Percentiles rank a stretch among this genome's conserved stretches.
Evolutionary conservation across 2,888 invertebrate species (phyloP).

Genomic region (Rhabditoides inermis): DNA sequence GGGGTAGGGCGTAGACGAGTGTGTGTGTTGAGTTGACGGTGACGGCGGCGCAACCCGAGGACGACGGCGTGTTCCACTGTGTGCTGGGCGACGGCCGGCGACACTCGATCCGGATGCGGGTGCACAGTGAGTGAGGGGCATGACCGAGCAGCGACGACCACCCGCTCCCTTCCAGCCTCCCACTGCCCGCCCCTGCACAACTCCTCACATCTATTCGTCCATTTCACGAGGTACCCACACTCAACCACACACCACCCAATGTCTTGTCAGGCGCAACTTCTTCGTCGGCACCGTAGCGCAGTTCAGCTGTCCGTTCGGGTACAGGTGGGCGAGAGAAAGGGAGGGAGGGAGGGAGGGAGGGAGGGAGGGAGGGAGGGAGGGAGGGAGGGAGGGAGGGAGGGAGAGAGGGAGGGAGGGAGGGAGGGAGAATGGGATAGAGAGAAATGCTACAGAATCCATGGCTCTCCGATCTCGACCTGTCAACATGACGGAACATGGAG

Average conservation of each 20-base stretch:
- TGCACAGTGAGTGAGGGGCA: conserved; percentile 24
- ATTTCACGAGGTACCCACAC: too few relatives aligned
- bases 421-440: conserved; percentile 1
- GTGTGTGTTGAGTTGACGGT: conserved; percentile 62
- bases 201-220: conserved; percentile 23
- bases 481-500: too few relatives aligned
- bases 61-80: conserved; percentile 76
- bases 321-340: conserved; percentile 8
- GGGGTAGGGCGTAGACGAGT: too few relatives aligned
- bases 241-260: too few relatives aligned
- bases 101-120: conserved; percentile 35
- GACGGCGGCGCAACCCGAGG: conserved; percentile 71
- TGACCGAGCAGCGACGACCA: conserved; percentile 20
- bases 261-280: too few relatives aligned
- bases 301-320: conserved; percentile 43
- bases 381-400: too few relatives aligned
- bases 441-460: too few relatives aligned
- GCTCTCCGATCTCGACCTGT: conserved; percentile 10
- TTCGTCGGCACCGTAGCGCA: conserved; percentile 43
- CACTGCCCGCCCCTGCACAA: too few relatives aligned
- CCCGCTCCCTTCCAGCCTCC: too few relatives aligned
- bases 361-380: too few relatives aligned
- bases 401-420: too few relatives aligned
- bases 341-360: too few relatives aligned
- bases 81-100: conserved; percentile 72